phyloP scores from a whole-genome alignment of 1,140 invertebrate species.

The Drosophila kanapiae region DNA sequence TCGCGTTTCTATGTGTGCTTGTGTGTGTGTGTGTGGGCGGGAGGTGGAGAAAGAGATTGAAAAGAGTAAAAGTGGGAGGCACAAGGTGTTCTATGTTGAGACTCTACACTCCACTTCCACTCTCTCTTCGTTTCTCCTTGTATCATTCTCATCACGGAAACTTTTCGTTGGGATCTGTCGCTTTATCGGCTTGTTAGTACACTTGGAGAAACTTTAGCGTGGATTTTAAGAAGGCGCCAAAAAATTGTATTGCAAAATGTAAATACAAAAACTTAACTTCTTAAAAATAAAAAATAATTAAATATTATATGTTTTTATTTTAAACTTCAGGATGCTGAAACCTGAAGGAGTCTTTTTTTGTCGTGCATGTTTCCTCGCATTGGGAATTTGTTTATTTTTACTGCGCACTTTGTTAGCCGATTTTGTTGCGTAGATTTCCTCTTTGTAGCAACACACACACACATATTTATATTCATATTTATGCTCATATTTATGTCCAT shows the following conservation, averaged over 20 bases:
- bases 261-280: not conserved
- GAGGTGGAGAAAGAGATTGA: conserved; percentile 1
- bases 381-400: conserved; percentile 50
- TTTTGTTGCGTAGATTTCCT: conserved; percentile 49
- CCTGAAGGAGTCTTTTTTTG: not conserved
- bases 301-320: no score
- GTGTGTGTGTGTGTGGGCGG: conserved; percentile 1
- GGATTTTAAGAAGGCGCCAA: not conserved
- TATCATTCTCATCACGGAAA: conserved; percentile 4
- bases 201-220: not conserved
- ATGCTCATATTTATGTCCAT: conserved; percentile 18
- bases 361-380: not conserved
- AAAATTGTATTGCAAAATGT: not conserved
- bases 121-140: not conserved
- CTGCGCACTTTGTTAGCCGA: conserved; percentile 63
- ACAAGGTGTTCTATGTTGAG: conserved; percentile 74
- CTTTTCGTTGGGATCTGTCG: conserved; percentile 46
- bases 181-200: conserved; percentile 36
- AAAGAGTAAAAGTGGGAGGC: conserved; percentile 42
- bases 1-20: conserved; percentile 40
- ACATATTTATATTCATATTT: conserved; percentile 14
- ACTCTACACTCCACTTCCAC: conserved; percentile 18
- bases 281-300: no score
- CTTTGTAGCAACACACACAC: conserved; percentile 14
- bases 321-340: not conserved